Evolutionary conservation across 2,113 vertebrate species (phyloP).

Genomic region (Cariama cristata): DNA sequence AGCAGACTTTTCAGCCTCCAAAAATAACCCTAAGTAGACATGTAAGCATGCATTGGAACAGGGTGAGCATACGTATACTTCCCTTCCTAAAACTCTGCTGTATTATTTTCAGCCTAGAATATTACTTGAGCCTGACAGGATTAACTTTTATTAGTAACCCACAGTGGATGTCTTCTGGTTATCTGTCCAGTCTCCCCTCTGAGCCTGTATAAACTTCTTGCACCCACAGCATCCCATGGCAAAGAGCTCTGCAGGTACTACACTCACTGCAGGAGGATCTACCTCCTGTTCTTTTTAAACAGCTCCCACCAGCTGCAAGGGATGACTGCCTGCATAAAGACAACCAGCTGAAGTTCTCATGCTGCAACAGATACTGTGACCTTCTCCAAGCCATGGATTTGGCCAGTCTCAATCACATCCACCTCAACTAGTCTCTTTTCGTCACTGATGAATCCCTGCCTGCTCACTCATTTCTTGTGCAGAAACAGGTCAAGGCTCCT

Average conservation of each 20-base stretch:
- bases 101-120: not conserved
- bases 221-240: not conserved
- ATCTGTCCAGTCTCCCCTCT: not conserved
- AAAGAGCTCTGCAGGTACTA: not conserved
- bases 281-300: not conserved
- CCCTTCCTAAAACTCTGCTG: not conserved
- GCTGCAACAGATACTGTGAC: not conserved
- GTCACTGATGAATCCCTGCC: not conserved
- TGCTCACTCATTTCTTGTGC: not conserved
- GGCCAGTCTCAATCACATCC: not conserved
- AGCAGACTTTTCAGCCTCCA: not conserved
- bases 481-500: too few species aligned
- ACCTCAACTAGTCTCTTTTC: not conserved
- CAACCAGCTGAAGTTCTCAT: not conserved
- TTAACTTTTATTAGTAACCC: not conserved
- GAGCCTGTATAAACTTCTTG: not conserved
- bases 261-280: not conserved
- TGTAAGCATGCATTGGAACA: not conserved
- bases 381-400: not conserved
- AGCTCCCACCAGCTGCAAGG: not conserved
- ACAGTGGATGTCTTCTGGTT: not conserved
- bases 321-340: not conserved
- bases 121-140: not conserved
- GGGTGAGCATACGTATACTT: not conserved
- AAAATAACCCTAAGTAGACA: not conserved